Conservation (phyloP, 2,797 vertebrate species). For the Onychomys arenicola region DNA sequence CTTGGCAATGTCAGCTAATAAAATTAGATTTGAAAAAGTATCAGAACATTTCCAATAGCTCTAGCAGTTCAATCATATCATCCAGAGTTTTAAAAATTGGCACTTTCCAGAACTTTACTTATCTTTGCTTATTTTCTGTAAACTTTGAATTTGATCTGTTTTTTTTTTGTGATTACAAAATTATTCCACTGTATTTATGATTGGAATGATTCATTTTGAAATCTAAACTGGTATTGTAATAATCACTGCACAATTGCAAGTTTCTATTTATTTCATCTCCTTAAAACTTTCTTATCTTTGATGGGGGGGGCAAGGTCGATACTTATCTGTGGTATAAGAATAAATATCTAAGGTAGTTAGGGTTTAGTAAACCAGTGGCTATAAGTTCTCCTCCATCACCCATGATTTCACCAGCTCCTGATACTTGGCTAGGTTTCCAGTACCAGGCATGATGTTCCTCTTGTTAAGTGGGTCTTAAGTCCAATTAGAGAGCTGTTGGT, state of each 20-base stretch:
- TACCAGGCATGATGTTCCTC: background rate
- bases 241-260: conserved; percentile 20
- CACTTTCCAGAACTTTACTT: conserved; percentile 76
- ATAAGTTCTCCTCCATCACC: background rate
- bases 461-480: background rate
- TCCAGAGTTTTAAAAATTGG: conserved; percentile 65
- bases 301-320: background rate
- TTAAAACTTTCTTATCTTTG: conserved; percentile 56
- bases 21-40: conserved; percentile 65
- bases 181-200: conserved; percentile 56
- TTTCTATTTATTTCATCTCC: conserved; percentile 63
- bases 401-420: background rate
- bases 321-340: background rate
- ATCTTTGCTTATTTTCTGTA: conserved; percentile 70
- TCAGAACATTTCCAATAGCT: conserved; percentile 75
- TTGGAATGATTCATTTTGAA: conserved; percentile 64
- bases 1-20: conserved; percentile 79
- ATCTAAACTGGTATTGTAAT: conserved; percentile 63
- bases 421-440: background rate
- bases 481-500: background rate
- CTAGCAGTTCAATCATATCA: conserved; percentile 69
- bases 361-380: background rate
- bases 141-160: conserved; percentile 57
- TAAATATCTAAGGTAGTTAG: background rate
- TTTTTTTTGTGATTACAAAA: conserved; percentile 41